Evolutionary conservation across 1,140 invertebrate genomes (phyloP).

Genomic region (Oppia nitens): DNA sequence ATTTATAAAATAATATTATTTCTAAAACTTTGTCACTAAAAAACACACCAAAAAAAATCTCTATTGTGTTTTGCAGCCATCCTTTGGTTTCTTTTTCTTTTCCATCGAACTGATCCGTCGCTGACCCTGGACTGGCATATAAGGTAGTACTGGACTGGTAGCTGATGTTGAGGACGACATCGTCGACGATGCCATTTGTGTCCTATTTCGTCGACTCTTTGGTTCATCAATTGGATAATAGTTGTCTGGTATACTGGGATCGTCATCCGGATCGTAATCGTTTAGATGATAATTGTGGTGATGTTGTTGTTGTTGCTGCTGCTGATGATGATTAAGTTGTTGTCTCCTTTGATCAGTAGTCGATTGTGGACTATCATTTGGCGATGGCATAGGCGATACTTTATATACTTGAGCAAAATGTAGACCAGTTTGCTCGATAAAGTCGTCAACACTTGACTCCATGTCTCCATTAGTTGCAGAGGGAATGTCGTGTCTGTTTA

Average conservation of each 20-base stretch:
- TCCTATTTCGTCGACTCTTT: neutral
- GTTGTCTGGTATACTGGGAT: too few relatives aligned
- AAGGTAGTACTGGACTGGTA: conserved; percentile 40
- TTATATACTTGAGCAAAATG: neutral
- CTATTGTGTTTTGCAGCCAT: conserved; percentile 23
- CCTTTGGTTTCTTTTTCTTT: conserved; percentile 19
- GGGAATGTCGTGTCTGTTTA: neutral
- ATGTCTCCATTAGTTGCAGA: conserved; percentile 3
- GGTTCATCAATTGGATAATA: too few relatives aligned
- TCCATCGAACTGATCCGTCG: conserved; percentile 32
- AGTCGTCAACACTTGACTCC: neutral
- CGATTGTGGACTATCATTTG: neutral
- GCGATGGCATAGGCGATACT: conserved; percentile 1
- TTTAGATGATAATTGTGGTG: conserved; percentile 14
- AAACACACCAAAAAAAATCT: too few relatives aligned
- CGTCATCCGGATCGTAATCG: neutral
- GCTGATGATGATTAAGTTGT: neutral
- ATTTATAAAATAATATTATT: too few relatives aligned
- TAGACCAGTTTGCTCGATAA: too few relatives aligned
- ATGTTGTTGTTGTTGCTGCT: neutral
- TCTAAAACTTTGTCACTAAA: too few relatives aligned
- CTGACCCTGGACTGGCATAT: conserved; percentile 61
- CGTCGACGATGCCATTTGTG: neutral
- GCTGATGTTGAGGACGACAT: neutral
- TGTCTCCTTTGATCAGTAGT: neutral